Conservation (phyloP, 2,113 vertebrate species). For the Setophaga petechia region DNA sequence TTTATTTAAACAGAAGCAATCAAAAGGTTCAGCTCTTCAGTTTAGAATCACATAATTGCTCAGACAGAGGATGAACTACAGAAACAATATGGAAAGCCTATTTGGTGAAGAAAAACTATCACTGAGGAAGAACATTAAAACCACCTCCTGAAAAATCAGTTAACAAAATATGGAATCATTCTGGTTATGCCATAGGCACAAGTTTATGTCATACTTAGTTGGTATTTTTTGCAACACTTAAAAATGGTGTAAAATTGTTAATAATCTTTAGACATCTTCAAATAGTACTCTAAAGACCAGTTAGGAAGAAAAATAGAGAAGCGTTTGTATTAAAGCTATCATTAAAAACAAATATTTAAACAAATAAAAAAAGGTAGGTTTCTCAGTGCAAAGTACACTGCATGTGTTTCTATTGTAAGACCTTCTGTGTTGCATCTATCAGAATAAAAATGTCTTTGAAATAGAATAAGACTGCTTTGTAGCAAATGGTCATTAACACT, state of each 20-base stretch:
- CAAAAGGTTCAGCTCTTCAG: background rate
- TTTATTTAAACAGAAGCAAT: constrained; percentile 28
- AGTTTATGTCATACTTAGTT: background rate
- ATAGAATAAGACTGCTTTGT: background rate
- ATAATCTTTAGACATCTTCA: background rate
- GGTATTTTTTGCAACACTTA: background rate
- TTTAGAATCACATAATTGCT: background rate
- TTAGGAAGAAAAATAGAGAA: background rate
- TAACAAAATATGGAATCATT: background rate
- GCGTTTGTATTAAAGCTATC: background rate
- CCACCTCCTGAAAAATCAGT: background rate
- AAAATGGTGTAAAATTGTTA: background rate
- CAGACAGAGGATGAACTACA: background rate
- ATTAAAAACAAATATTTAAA: background rate
- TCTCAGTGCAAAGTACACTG: background rate
- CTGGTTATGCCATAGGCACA: background rate
- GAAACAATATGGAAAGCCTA: background rate
- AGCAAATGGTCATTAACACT: background rate
- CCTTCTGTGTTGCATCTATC: background rate
- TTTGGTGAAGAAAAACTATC: background rate
- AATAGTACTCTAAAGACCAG: background rate
- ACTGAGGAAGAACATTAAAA: background rate
- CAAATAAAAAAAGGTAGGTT: background rate
- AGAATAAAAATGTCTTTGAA: background rate
- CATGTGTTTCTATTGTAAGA: background rate